Evolutionary conservation across 2,888 invertebrate species (phyloP), one percentile per base, ranked within the genome.

Genomic region (Gnatocerus cornutus): DNA sequence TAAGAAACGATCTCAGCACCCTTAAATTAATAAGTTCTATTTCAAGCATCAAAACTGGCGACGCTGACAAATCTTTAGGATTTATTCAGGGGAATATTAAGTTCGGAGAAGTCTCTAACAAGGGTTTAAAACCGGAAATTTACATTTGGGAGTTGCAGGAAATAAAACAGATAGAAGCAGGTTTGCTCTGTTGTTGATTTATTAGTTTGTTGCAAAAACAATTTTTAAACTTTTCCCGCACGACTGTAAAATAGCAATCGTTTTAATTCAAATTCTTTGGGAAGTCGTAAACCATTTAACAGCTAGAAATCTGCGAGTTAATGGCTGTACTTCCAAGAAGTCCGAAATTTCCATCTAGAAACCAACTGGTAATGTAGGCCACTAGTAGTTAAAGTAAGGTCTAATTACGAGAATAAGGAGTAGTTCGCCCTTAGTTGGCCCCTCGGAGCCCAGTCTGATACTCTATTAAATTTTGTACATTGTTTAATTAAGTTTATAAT

Each of bases 401-500:
- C 45, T 45, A 45, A 46, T 59, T 59, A 59, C 59, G 13, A 12
- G 56, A 7, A 56, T 56, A 59, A 59, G 59, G 59, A 59, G 43
- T 30, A 45, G 59, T 45, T 59, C 12, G 33, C 45, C 59, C 56
- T 12, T 30, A 45, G 59, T 45, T 59, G 12, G 33, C 45, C 59
- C 56, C n/a, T 27, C 29, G 59, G 59, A 59, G 14, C 59, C 13
- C 45, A 12, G 16, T 8, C 21, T 29, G 41, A 45, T 21, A 29
- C 58, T 58, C 58, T 30, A 59, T 59, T 59, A 59, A 59, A 59
- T 59, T 59, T 59, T 14, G 56, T 45, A 45, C 59, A 59, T 30
- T 59, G 59, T 59, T 59, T 59, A 59, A 59, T 59, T 59, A 59
- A 59, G 45, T 59, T 59, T 59, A 59, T 45, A 58, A 43, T 58